phyloP scores from a whole-genome alignment of 2,797 vertebrate genomes.

The Sarcoramphus papa region DNA sequence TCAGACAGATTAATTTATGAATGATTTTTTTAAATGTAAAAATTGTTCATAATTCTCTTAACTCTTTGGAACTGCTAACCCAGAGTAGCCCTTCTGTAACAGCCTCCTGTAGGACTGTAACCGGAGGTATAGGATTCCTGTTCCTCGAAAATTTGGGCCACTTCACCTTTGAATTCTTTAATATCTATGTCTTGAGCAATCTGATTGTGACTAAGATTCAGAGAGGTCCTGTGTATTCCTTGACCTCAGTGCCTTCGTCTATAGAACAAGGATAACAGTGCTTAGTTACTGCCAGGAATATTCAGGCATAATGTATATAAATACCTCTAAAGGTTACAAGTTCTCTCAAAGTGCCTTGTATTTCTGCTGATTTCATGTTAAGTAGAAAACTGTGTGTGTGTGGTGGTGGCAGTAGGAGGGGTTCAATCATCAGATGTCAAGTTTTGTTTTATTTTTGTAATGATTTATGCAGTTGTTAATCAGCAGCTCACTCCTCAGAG shows the following conservation, averaged over 20 bases:
- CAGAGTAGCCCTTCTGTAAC: neutral
- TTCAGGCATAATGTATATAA: neutral
- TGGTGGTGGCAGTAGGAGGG: neutral
- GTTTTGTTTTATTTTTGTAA: slow-evolving; percentile 29
- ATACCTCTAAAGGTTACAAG: neutral
- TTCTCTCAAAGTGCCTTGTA: neutral
- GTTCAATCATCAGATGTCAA: slow-evolving; percentile 13
- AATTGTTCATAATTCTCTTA: neutral
- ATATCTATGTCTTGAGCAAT: neutral
- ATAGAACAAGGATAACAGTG: neutral
- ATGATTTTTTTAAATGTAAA: neutral
- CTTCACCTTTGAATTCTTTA: neutral
- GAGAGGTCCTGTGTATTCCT: neutral
- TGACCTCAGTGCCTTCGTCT: neutral
- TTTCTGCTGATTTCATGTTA: slow-evolving; percentile 1
- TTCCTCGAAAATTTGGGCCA: neutral
- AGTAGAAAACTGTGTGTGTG: neutral
- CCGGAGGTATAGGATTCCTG: neutral
- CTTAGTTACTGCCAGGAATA: neutral
- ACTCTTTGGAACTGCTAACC: neutral
- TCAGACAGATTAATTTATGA: slow-evolving; percentile 39
- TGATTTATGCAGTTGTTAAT: slow-evolving; percentile 37
- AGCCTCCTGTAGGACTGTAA: neutral
- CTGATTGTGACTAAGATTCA: neutral
- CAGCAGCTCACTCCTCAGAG: neutral